A percentile compares a stretch with the other conserved stretches of the same genome.
These are phyloP conservation scores for Thaumetopoea pityocampa DNA, from an alignment of 1,140 invertebrate species.

Conservation along the genomic window DNA sequence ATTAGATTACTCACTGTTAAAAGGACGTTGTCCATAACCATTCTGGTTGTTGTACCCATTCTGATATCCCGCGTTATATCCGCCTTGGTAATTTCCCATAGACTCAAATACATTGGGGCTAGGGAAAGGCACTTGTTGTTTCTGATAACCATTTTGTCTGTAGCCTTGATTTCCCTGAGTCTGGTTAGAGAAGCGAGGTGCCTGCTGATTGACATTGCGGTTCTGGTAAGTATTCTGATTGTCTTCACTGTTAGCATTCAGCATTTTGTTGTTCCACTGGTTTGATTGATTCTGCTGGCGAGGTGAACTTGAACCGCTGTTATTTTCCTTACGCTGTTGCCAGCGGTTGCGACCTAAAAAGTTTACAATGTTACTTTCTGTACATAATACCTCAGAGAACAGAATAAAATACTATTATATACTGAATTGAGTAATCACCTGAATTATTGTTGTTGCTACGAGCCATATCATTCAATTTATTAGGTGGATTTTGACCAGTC, in stretches of 20 bases:
- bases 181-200: conserved; percentile 61
- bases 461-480: conserved; percentile 74
- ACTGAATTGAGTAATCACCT: conserved; percentile 28
- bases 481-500: conserved; percentile 92
- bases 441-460: conserved; percentile 58
- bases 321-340: conserved; percentile 74
- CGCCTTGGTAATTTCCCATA: conserved; percentile 67
- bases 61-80: conserved; percentile 69
- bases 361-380: neutral
- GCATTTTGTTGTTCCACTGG: conserved; percentile 73
- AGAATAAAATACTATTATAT: no score
- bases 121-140: conserved; percentile 62
- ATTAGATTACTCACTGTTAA: conserved; percentile 50
- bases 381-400: neutral
- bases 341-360: conserved; percentile 68
- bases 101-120: conserved; percentile 68
- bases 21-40: conserved; percentile 61
- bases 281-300: conserved; percentile 65
- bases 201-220: conserved; percentile 49
- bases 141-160: conserved; percentile 63
- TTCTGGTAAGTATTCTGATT: conserved; percentile 52
- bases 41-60: conserved; percentile 67
- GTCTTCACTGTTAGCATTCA: conserved; percentile 43
- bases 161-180: conserved; percentile 57
- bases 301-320: conserved; percentile 59